A percentile compares a stretch with the other conserved stretches of the same genome.
These are phyloP conservation scores for Sminthurides bifidus DNA, from an alignment of 1,140 invertebrate genomes.

Conservation along the genomic window DNA sequence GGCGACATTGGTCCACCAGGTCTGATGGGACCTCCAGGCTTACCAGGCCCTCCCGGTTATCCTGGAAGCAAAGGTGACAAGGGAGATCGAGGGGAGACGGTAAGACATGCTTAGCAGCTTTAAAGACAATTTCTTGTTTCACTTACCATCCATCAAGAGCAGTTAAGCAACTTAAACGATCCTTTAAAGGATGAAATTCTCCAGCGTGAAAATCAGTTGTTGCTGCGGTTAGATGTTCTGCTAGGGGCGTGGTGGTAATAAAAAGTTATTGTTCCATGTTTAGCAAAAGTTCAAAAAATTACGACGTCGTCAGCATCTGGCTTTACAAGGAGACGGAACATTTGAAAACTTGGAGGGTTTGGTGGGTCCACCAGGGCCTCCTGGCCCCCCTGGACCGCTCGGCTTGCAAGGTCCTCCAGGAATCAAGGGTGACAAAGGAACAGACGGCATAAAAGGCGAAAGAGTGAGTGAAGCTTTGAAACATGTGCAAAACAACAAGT, in stretches of 20 bases:
- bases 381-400: slow-evolving; percentile 47
- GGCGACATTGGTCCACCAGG: slow-evolving; percentile 79
- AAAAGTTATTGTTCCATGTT: not conserved
- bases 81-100: slow-evolving; percentile 83
- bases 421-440: slow-evolving; percentile 75
- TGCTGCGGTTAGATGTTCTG: no score
- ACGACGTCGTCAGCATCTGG: slow-evolving; percentile 56
- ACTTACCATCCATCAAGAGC: not conserved
- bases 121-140: not conserved
- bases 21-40: slow-evolving; percentile 35
- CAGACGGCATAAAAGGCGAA: slow-evolving; percentile 78
- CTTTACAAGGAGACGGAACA: slow-evolving; percentile 26
- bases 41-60: slow-evolving; percentile 66
- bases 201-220: no score
- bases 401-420: slow-evolving; percentile 69
- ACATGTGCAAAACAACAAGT: not conserved
- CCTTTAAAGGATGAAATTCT: no score
- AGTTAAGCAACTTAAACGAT: no score
- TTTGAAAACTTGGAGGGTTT: slow-evolving; percentile 19
- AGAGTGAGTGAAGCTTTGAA: slow-evolving; percentile 16
- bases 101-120: slow-evolving; percentile 40
- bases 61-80: slow-evolving; percentile 77
- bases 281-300: slow-evolving; percentile 80
- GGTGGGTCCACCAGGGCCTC: slow-evolving; percentile 65
- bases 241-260: no score